A percentile compares a stretch with the other conserved stretches of the same genome.
phyloP scores from a whole-genome alignment of 2,888 invertebrate species.

The Microctonus brassicae region DNA sequence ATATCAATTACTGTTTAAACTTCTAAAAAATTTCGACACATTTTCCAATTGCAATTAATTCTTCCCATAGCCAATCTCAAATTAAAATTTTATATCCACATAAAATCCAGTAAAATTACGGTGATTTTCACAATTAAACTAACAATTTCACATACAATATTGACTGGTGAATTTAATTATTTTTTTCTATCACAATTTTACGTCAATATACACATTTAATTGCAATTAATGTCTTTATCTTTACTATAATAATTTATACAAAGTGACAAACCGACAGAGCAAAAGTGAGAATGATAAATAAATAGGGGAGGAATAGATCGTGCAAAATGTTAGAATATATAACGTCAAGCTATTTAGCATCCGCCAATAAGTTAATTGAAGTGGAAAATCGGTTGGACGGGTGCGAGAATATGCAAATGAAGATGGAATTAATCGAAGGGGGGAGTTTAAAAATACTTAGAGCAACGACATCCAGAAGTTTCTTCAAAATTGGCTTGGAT shows the following conservation, averaged over 20 bases:
- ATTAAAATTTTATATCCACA: no score
- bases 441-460: slow-evolving; percentile 35
- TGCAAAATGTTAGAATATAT: not conserved
- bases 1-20: no score
- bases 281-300: no score
- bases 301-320: not conserved
- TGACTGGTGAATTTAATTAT: no score
- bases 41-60: no score
- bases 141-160: no score
- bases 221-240: not conserved
- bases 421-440: slow-evolving; percentile 35
- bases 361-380: slow-evolving; percentile 37
- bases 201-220: not conserved
- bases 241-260: not conserved
- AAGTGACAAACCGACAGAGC: not conserved
- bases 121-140: no score
- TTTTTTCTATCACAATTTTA: not conserved
- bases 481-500: slow-evolving; percentile 41
- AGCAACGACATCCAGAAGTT: slow-evolving; percentile 21
- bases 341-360: slow-evolving; percentile 26
- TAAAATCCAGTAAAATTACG: no score
- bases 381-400: slow-evolving; percentile 36
- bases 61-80: no score
- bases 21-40: no score
- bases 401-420: slow-evolving; percentile 34